A percentile compares a stretch with the other conserved stretches of the same genome.
phyloP scores from a whole-genome alignment of 2,113 vertebrate species.

The Hypocryptadius cinnamomeus region DNA sequence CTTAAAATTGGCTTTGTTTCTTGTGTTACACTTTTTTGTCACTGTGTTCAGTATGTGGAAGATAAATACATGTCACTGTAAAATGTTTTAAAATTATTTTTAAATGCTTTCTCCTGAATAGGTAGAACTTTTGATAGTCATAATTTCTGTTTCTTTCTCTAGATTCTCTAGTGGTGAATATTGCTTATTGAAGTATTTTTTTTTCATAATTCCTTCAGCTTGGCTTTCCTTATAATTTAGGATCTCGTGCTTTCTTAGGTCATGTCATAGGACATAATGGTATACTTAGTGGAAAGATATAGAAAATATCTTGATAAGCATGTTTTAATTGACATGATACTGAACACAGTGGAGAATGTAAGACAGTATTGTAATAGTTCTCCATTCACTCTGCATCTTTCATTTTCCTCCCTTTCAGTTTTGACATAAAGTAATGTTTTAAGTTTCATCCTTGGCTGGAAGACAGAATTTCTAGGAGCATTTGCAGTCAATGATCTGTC shows the following conservation, averaged over 20 bases:
- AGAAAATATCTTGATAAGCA: background rate
- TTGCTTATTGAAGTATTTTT: background rate
- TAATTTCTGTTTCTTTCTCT: background rate
- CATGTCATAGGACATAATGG: background rate
- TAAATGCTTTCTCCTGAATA: background rate
- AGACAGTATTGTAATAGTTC: background rate
- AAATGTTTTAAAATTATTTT: background rate
- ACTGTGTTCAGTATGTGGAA: background rate
- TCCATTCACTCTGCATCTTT: background rate
- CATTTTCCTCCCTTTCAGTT: background rate
- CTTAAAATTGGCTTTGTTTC: conserved; percentile 29
- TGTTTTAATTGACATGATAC: background rate
- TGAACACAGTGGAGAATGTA: background rate
- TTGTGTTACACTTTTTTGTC: background rate
- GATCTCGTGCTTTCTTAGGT: background rate
- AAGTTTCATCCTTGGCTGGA: background rate
- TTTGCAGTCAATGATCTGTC: background rate
- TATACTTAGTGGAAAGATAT: background rate
- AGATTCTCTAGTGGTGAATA: background rate
- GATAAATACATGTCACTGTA: background rate
- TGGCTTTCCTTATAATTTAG: background rate
- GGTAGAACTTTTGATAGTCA: background rate
- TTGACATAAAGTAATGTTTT: background rate
- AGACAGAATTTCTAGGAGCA: background rate
- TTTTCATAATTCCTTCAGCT: background rate